phyloP scores from a whole-genome alignment of 2,113 vertebrate species.

The Melozone crissalis region DNA sequence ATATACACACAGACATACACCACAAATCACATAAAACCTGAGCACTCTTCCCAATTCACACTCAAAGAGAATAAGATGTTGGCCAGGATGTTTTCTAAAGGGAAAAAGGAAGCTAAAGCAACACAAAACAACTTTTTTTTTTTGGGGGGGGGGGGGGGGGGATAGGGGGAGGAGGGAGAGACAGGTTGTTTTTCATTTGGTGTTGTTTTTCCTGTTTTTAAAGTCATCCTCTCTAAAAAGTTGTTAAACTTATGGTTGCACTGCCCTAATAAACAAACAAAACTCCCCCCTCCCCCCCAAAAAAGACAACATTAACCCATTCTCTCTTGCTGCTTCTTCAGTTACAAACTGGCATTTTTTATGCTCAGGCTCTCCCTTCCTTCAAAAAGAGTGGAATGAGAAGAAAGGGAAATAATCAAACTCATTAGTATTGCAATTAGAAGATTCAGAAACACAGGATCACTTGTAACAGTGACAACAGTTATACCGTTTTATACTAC shows the following conservation, averaged over 20 bases:
- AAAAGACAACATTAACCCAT: neutral
- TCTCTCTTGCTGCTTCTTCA: neutral
- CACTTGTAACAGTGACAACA: neutral
- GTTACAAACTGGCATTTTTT: neutral
- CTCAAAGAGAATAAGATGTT: neutral
- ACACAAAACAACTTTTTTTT: neutral
- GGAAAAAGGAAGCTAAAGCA: neutral
- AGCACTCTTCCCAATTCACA: neutral
- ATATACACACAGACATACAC: fast-evolving
- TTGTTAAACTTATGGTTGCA: neutral
- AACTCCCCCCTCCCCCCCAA: fast-evolving
- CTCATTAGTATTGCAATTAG: neutral
- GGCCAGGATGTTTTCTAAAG: neutral
- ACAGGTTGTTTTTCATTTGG: neutral
- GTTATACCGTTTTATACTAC: neutral
- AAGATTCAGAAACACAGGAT: neutral
- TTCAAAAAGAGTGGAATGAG: neutral
- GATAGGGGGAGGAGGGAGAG: fast-evolving
- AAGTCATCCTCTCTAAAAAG: neutral
- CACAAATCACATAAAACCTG: neutral
- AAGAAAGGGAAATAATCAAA: neutral
- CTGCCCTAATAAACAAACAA: neutral
- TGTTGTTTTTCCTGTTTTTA: neutral
- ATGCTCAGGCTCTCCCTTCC: neutral
- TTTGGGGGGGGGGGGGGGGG: fast-evolving